Percentiles rank a stretch among this genome's conserved stretches.
Evolutionary conservation across 2,797 vertebrate genomes (phyloP).

Genomic region (Scyliorhinus canicula): DNA sequence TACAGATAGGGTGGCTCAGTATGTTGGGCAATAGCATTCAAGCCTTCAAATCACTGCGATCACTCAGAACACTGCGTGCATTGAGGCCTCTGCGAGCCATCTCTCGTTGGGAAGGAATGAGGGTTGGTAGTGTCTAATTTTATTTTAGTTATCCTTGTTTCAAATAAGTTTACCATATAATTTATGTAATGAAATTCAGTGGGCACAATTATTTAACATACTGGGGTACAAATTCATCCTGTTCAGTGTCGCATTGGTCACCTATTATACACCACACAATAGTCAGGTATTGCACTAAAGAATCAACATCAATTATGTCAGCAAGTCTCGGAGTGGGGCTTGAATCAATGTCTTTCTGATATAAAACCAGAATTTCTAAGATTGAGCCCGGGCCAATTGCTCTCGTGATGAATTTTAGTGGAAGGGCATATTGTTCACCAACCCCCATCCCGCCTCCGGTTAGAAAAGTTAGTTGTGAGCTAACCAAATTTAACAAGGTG

Average conservation of each 20-base stretch:
- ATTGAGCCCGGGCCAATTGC: not conserved
- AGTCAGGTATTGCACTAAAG: not conserved
- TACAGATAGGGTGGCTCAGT: slow-evolving; percentile 37
- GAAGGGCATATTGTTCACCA: too few species aligned
- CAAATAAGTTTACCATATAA: not conserved
- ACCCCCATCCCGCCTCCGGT: too few species aligned
- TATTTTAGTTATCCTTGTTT: not conserved
- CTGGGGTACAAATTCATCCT: not conserved
- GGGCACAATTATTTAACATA: not conserved
- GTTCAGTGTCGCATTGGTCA: not conserved
- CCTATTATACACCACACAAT: not conserved
- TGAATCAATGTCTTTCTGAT: not conserved
- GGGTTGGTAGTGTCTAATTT: slow-evolving; percentile 19
- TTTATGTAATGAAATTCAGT: not conserved
- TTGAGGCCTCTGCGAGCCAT: slow-evolving; percentile 44
- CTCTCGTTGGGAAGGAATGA: slow-evolving; percentile 47
- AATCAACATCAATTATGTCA: not conserved
- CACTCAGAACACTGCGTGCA: slow-evolving; percentile 45
- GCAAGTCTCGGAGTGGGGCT: not conserved
- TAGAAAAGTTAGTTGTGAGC: too few species aligned
- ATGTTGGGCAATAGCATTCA: slow-evolving; percentile 50
- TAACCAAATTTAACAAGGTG: too few species aligned
- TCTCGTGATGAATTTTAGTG: not conserved
- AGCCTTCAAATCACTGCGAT: slow-evolving; percentile 49
- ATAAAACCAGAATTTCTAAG: not conserved